phyloP scores from a whole-genome alignment of 2,797 vertebrate species.

The Sebastes itinus region DNA sequence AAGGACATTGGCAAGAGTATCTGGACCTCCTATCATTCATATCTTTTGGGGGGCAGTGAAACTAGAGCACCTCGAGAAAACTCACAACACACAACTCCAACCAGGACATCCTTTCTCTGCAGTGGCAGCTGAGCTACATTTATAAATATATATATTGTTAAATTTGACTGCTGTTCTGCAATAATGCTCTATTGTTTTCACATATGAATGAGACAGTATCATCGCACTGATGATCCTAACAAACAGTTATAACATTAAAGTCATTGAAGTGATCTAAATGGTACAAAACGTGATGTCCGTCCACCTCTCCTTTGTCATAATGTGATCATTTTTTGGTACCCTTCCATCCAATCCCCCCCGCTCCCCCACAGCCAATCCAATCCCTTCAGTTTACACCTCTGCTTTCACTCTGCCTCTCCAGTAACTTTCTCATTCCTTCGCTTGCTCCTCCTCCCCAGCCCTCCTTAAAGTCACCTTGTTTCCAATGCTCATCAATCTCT shows the following conservation, averaged over 20 bases:
- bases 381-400: conserved; percentile 13
- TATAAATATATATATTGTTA: background rate
- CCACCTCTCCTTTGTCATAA: conserved; percentile 1
- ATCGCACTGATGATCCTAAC: background rate
- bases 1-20: background rate
- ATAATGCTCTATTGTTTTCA: background rate
- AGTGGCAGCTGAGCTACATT: background rate
- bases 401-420: conserved; percentile 35
- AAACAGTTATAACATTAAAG: background rate
- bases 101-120: background rate
- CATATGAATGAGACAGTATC: background rate
- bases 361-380: background rate
- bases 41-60: background rate
- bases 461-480: conserved; percentile 81
- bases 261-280: background rate
- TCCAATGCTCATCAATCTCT: conserved; percentile 76
- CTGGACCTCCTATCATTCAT: background rate
- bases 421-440: conserved; percentile 28
- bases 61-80: background rate
- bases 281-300: background rate
- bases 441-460: conserved; percentile 33
- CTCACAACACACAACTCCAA: background rate
- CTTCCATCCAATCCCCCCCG: background rate
- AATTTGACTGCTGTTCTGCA: background rate
- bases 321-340: background rate